A percentile compares a stretch with the other conserved stretches of the same genome.
phyloP scores from a whole-genome alignment of 2,888 invertebrate genomes.

The Drosophila subsilvestris region DNA sequence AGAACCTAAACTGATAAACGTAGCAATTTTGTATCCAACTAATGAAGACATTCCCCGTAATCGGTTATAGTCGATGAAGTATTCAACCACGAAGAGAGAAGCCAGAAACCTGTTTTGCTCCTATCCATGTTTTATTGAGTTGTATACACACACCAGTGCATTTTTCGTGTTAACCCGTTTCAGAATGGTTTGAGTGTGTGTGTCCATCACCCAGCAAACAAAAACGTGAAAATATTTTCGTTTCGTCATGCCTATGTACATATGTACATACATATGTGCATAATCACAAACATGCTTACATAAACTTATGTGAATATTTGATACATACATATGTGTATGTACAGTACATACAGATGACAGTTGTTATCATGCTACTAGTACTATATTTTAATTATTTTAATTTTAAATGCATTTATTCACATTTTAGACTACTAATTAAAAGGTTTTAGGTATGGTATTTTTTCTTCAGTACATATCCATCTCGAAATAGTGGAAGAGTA shows the following conservation, averaged over 20 bases:
- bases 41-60: conserved; percentile 25
- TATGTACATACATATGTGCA: background rate
- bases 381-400: too few species aligned
- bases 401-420: too few species aligned
- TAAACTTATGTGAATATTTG: background rate
- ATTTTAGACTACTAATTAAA: too few species aligned
- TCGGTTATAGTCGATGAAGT: conserved; percentile 24
- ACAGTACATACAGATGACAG: too few species aligned
- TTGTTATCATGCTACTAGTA: too few species aligned
- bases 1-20: conserved; percentile 16
- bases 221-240: background rate
- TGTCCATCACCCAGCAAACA: background rate
- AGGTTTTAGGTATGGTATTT: too few species aligned
- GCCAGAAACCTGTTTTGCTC: conserved; percentile 14
- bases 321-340: background rate
- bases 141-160: conserved; percentile 8
- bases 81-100: conserved; percentile 11
- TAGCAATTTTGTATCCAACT: conserved; percentile 16
- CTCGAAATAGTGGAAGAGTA: too few species aligned
- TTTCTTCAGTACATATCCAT: too few species aligned
- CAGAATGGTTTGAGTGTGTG: background rate
- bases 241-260: background rate
- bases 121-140: conserved; percentile 22
- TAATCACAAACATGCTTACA: too few species aligned
- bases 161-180: background rate